These are phyloP conservation scores for Euwallacea similis DNA, from an alignment of 1,140 invertebrate species.

Conservation along the genomic window DNA sequence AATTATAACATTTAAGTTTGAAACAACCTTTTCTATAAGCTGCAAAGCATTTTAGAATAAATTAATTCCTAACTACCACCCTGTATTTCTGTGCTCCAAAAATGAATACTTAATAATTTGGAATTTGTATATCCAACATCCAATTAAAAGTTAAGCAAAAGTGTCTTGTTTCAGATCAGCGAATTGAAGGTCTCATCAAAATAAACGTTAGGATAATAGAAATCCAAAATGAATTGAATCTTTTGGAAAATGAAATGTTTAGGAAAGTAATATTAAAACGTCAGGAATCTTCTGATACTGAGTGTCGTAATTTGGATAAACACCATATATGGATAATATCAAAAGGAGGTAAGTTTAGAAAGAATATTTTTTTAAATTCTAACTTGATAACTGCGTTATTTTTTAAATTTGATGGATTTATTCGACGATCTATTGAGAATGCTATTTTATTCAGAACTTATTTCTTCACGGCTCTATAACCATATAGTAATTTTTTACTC, in stretches of 20 bases:
- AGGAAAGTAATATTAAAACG: constrained; percentile 54
- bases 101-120: not conserved
- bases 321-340: constrained; percentile 58
- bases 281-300: constrained; percentile 39
- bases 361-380: no score
- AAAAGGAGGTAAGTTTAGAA: constrained; percentile 45
- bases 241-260: constrained; percentile 63
- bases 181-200: not conserved
- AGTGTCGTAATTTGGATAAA: constrained; percentile 24
- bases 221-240: constrained; percentile 64
- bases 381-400: no score
- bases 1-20: no score
- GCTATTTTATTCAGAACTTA: no score
- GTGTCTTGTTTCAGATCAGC: not conserved
- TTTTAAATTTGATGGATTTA: no score
- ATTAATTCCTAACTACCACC: no score
- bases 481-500: no score
- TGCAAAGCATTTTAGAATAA: no score
- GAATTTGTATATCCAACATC: not conserved
- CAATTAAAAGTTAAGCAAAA: no score
- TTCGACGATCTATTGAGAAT: no score
- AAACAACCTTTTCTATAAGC: no score
- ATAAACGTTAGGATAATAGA: constrained; percentile 42
- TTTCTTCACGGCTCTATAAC: no score
- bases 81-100: not conserved